These are phyloP conservation scores for Carabus problematicus DNA, from an alignment of 2,888 invertebrate genomes.

Conservation along the genomic window DNA sequence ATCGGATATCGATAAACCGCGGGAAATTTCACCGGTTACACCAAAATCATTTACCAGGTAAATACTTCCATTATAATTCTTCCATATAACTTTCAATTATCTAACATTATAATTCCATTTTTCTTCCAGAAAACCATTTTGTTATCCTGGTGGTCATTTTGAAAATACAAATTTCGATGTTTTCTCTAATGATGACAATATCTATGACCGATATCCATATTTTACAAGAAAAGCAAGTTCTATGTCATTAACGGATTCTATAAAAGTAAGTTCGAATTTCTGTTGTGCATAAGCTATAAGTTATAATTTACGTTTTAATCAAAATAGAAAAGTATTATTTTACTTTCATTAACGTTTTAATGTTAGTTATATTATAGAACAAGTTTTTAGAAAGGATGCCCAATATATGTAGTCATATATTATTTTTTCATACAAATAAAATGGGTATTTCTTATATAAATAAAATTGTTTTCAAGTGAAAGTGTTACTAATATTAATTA, in stretches of 20 bases:
- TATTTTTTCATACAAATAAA: too few relatives aligned
- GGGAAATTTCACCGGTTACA: slow-evolving; percentile 36
- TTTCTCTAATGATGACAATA: slow-evolving; percentile 45
- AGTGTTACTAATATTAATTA: too few relatives aligned
- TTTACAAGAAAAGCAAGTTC: slow-evolving; percentile 45
- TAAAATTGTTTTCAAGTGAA: too few relatives aligned
- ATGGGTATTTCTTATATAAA: not conserved
- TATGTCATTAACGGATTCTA: slow-evolving; percentile 45
- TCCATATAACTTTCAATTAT: not conserved
- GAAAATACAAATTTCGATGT: slow-evolving; percentile 44
- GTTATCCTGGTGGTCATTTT: slow-evolving; percentile 46
- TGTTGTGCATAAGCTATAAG: too few relatives aligned
- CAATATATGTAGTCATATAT: too few relatives aligned
- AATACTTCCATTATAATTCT: not conserved
- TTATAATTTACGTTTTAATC: too few relatives aligned
- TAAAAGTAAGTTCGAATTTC: slow-evolving; percentile 48
- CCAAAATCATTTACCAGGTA: slow-evolving; percentile 44
- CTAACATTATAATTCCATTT: slow-evolving; percentile 1
- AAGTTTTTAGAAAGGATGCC: slow-evolving; percentile 1
- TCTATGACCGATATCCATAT: slow-evolving; percentile 47
- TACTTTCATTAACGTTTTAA: slow-evolving; percentile 34
- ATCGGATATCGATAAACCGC: slow-evolving; percentile 32
- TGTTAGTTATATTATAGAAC: slow-evolving; percentile 22
- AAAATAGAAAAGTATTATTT: slow-evolving; percentile 6
- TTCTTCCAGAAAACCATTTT: slow-evolving; percentile 48